Percentiles rank a stretch among this genome's conserved stretches.
These are phyloP conservation scores for Mythimna loreyi DNA, from an alignment of 2,888 invertebrate species.

Conservation along the genomic window DNA sequence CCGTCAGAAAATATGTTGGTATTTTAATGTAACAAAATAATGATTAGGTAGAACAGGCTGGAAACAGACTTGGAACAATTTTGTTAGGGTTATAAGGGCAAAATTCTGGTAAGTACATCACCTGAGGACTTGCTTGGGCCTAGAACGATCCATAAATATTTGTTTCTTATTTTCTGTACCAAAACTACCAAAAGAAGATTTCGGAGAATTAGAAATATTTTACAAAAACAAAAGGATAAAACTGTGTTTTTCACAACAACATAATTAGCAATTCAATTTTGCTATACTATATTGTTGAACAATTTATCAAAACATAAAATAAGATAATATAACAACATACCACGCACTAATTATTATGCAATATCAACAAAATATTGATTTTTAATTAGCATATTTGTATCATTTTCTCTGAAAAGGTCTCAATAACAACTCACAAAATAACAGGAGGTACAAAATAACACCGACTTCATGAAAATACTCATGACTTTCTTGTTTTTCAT, in stretches of 20 bases:
- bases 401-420: slow-evolving; percentile 2
- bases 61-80: no score
- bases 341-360: neutral
- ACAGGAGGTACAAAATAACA: neutral
- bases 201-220: no score
- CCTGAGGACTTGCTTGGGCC: neutral
- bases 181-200: no score
- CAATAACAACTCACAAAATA: neutral
- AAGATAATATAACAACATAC: neutral
- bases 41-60: no score
- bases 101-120: no score
- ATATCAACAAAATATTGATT: slow-evolving; percentile 3
- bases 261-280: neutral
- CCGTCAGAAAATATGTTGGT: neutral
- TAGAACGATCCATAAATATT: neutral
- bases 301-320: neutral
- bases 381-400: neutral
- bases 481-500: no score
- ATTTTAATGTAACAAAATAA: neutral
- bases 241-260: neutral
- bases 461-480: no score
- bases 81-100: no score
- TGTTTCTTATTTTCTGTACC: neutral
- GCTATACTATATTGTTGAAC: neutral
- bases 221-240: neutral